Evolutionary conservation across 2,113 vertebrate genomes (phyloP), one percentile per base, ranked within the genome.

Genomic region (Lasiurus cinereus): DNA sequence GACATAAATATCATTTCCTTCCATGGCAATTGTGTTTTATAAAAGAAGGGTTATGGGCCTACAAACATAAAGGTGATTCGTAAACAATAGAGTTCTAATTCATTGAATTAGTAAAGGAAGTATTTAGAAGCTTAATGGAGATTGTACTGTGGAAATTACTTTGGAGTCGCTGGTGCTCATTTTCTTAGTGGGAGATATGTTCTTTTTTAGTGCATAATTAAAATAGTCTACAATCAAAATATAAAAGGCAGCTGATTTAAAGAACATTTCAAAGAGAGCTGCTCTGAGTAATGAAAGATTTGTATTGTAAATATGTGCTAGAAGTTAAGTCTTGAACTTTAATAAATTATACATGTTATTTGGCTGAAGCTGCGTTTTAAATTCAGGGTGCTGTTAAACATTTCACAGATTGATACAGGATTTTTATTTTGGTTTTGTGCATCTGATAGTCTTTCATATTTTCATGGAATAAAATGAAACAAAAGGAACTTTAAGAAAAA

Each of bases 111-210:
- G 98, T 98, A 97, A 97, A 98, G 99, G 99, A 99, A 99, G 99
- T 98, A 98, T 99, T 99, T 99, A 99, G 98, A 97, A 98, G 98
- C 98, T 98, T 99, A 99, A 99, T 99, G 99, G 99, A 99, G 99
- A 99, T 99, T 99, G 99, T 98, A 91, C 97, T 93, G 98, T 98
- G 98, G 83, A 99, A 99, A 99, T 99, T 99, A 98, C 99, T 98
- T 98, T 92, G 56, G 98, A 99, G 98, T 99, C 93, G 97, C 97
- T 92, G 72, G 96, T 98, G 98, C 97, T 98, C 97, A 97, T 98
- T 98, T 98, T 98, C 98, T 97, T 97, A 94, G 98, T 92, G 97
- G 97, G 98, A 98, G 97, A 97, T 97, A n/a, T 94, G 97, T 97
- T 98, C 97, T 97, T 97, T 98, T 98, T 98, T 98, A 98, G 98